These are phyloP conservation scores for Parauchenoglanis ngamensis DNA, from an alignment of 2,797 vertebrate genomes.

Conservation along the genomic window DNA sequence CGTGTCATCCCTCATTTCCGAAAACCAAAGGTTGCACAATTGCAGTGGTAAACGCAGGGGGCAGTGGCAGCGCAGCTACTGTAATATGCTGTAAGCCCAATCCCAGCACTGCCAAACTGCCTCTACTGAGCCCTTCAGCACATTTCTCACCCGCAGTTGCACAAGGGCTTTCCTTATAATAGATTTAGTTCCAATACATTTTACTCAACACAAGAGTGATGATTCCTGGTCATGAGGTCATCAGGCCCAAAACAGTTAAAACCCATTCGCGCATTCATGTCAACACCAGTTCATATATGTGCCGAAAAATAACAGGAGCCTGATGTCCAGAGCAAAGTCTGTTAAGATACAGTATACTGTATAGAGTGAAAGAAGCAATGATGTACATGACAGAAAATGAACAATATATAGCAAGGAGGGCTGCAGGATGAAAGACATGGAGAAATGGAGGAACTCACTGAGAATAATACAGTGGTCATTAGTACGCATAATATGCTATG, in stretches of 20 bases:
- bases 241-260: neutral
- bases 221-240: neutral
- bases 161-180: slow-evolving; percentile 4
- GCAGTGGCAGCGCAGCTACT: neutral
- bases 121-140: neutral
- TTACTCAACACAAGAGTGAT: neutral
- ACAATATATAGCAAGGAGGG: neutral
- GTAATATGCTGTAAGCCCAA: neutral
- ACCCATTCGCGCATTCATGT: neutral
- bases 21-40: neutral
- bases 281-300: slow-evolving; percentile 15
- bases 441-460: slow-evolving; percentile 1
- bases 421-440: neutral
- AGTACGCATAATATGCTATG: neutral
- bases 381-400: neutral
- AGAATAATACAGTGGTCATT: neutral
- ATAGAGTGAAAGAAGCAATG: neutral
- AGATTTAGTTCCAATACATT: neutral
- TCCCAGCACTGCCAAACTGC: neutral
- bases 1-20: neutral
- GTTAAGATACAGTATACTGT: neutral
- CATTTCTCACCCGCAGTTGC: neutral
- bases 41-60: neutral
- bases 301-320: neutral
- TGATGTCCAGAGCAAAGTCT: neutral